Base-by-base conservation (phyloP, 2,797 vertebrate genomes). In the Muscicapa comitata region DNA sequence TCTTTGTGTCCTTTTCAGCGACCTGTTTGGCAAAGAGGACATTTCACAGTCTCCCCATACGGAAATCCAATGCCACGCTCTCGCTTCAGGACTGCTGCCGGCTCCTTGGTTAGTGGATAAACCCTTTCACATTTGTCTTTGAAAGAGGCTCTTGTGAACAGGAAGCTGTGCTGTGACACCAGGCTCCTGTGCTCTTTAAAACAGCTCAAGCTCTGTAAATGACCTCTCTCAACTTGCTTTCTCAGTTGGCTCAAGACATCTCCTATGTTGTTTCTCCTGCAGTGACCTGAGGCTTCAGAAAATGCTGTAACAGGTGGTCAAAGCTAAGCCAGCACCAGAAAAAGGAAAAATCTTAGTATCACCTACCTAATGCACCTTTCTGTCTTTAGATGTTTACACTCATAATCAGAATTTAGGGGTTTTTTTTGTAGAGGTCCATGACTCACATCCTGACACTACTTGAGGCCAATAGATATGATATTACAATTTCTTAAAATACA, bases 101-200 rank as follows among this genome's bases (percentile, higher is more conserved):
- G 62, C 75, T 88, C 79, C 0, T 0, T 51, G 65, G 55, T 87
- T 63, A 55, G 47, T 3, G 62, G 84, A 40, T 62, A 90, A 92
- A 91, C 31, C 58, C 84, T 84, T 78, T 70, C 47, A 26, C 45
- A 35, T 76, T 50, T 58, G 31, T 50, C 88, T 88, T 76, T 80
- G 67, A 82, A 82, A 78, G 54, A 67, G 26, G 43, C 43, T 88
- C 65, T 28, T 13, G 7, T 42, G 78, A 82, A 61, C 76, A 89
- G 94, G 88, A 96, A 96, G 47, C 67, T 72, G 35, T 59, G 78
- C 80, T 72, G 61, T n/a, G 59, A 86, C 70, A 85, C 85, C 85
- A 73, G 79, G 66, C 53, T 96, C 58, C 58, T 2, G 43, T 13
- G 66, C 72, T 62, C 86, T 85, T 63, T 63, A 48, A 11, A 86